Conservation (phyloP, 2,113 vertebrate genomes). For the Trogon surrucura region DNA sequence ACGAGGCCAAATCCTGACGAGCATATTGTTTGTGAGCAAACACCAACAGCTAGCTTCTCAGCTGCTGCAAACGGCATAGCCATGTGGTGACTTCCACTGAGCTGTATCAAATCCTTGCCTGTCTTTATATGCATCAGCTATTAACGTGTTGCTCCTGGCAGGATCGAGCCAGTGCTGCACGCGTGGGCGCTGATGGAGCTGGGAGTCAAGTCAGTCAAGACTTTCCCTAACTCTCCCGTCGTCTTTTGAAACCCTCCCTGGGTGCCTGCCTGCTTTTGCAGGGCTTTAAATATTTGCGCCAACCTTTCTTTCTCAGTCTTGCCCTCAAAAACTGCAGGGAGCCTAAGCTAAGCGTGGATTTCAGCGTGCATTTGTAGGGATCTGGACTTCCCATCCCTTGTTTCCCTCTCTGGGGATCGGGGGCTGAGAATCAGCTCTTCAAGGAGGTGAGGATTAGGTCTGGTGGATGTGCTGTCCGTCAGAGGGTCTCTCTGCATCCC, state of each 20-base stretch:
- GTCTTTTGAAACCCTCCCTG: not conserved
- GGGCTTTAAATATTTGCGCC: not conserved
- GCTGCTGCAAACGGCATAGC: constrained; percentile 19
- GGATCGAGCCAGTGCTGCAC: not conserved
- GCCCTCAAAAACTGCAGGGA: accelerated
- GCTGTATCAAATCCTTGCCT: not conserved
- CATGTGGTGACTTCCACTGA: constrained; percentile 34
- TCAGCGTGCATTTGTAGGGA: not conserved
- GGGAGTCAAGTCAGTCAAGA: not conserved
- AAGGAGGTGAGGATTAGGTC: not conserved
- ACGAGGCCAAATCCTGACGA: constrained; percentile 45
- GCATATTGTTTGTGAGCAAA: constrained; percentile 66
- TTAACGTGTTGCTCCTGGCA: not conserved
- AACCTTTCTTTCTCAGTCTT: not conserved
- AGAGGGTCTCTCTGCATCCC: not conserved
- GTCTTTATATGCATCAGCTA: not conserved
- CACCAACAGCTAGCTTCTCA: constrained; percentile 45
- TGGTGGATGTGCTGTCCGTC: not conserved
- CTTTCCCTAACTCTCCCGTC: accelerated
- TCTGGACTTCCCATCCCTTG: not conserved
- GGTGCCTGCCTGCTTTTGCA: not conserved
- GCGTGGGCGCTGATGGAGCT: not conserved
- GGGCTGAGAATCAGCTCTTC: not conserved
- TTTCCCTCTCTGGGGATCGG: not conserved
- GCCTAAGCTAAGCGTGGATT: not conserved